Evolutionary conservation across 2,888 invertebrate species (phyloP).

Genomic region (Yponomeuta malinellus): DNA sequence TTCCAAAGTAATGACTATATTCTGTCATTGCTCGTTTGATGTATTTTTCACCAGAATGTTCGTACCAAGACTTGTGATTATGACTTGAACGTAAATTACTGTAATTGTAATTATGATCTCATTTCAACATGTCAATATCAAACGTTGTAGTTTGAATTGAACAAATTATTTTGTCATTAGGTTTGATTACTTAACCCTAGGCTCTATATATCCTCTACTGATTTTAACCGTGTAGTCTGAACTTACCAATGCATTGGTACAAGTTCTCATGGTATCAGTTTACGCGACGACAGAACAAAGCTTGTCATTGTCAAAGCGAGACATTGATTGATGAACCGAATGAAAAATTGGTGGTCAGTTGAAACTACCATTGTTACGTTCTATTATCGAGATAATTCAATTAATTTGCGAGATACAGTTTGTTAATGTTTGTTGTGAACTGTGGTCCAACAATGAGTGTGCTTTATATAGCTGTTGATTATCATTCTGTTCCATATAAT

Average conservation of each 20-base stretch:
- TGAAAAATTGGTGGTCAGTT: background rate
- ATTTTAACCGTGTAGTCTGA: background rate
- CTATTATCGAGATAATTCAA: background rate
- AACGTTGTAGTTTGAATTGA: background rate
- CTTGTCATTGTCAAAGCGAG: background rate
- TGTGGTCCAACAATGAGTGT: background rate
- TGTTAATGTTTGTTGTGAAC: background rate
- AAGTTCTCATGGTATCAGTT: background rate
- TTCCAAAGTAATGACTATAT: background rate
- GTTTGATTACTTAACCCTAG: background rate
- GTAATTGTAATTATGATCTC: background rate
- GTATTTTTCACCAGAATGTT: background rate
- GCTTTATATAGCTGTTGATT: background rate
- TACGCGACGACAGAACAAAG: slow-evolving; percentile 2
- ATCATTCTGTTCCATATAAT: background rate
- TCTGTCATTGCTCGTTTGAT: background rate
- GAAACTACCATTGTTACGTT: slow-evolving; percentile 7
- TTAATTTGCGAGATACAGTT: background rate
- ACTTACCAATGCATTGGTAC: background rate
- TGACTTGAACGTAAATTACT: background rate
- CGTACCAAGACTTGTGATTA: background rate
- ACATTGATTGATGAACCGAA: slow-evolving; percentile 5
- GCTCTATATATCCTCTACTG: background rate
- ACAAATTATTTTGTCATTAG: slow-evolving; percentile 6
- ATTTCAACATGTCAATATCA: slow-evolving; percentile 7